Base-by-base conservation (phyloP, 2,888 invertebrate genomes). In the Synergus laeviventris region DNA sequence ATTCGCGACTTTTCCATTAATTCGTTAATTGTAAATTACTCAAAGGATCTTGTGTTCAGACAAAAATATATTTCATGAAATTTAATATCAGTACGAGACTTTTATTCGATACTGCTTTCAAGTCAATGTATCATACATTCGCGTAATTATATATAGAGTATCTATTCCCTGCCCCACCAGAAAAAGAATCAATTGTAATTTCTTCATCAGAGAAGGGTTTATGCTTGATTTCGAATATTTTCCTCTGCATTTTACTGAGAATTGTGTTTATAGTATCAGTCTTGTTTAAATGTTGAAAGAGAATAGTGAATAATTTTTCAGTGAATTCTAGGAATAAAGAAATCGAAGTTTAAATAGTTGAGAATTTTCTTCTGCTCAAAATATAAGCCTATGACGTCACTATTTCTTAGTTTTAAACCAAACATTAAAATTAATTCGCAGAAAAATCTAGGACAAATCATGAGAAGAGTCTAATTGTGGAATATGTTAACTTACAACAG, bases 171-270 rank as follows among this genome's bases (percentile, higher is more conserved):
- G 16, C 12, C 24, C 1, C 8, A 14, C 16, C 21, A 21, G 16
- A 36, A n/a, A 38, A 21, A 42, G 39, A 45, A 45, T 66, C 66
- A 66, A 66, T 66, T 45, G 16, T 66, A 66, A 66, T 66, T 66
- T 66, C 66, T 24, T 66, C 45, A 45, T 24, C 66, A 45, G 9
- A 66, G 66, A 45, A 66, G 66, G 21, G 66, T 66, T 66, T 24
- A 66, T 45, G 66, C 45, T 42, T 24, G 16, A 24, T 45, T 66
- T 39, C 42, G 24, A 66, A 66, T 31, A 31, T 31, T 31, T 31
- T 31, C 7, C 31, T 70, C 70, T 31, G 31, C n/a, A 70, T 49
- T 70, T 11, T 24, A 12, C 12, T 49, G 49, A 49, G 0, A 45
- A 45, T 24, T 21, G 31, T 45, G 31, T 9, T n/a, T 49, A 49